Evolutionary conservation across 2,888 invertebrate genomes (phyloP).

Genomic region (Steinernema scapterisci): DNA sequence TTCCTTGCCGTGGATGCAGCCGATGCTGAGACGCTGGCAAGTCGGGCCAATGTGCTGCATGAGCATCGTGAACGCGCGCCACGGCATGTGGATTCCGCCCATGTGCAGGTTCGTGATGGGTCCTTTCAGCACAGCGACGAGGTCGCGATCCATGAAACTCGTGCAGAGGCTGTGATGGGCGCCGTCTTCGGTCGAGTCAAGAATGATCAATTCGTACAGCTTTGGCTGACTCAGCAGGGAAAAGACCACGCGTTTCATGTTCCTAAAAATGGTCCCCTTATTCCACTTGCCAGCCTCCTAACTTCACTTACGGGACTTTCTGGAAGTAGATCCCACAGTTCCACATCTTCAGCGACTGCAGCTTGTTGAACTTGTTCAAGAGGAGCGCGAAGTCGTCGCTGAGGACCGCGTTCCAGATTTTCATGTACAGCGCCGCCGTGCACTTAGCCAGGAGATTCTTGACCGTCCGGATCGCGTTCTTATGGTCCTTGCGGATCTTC

Average conservation of each 20-base stretch:
- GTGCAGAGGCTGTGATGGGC: background rate
- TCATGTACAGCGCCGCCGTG: background rate
- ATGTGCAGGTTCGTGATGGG: slow-evolving; percentile 34
- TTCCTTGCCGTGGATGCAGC: slow-evolving; percentile 50
- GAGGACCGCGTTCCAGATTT: slow-evolving; percentile 8
- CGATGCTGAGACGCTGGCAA: slow-evolving; percentile 42
- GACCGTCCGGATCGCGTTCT: background rate
- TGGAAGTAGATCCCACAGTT: slow-evolving; percentile 12
- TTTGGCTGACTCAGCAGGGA: background rate
- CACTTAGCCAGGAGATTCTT: background rate
- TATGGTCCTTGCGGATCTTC: background rate
- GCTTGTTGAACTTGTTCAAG: background rate
- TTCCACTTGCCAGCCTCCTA: no score
- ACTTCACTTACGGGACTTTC: background rate
- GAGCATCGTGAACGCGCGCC: slow-evolving; percentile 42
- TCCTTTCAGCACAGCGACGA: background rate
- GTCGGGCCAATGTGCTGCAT: slow-evolving; percentile 34
- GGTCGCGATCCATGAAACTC: background rate
- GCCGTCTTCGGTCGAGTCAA: slow-evolving; percentile 14
- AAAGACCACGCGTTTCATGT: background rate
- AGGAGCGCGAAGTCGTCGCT: background rate
- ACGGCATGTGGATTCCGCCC: slow-evolving; percentile 43
- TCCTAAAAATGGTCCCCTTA: background rate
- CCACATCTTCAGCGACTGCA: background rate
- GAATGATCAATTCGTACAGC: background rate